phyloP scores from a whole-genome alignment of 2,113 vertebrate genomes.

The Cyphomyrus discorhynchus region DNA sequence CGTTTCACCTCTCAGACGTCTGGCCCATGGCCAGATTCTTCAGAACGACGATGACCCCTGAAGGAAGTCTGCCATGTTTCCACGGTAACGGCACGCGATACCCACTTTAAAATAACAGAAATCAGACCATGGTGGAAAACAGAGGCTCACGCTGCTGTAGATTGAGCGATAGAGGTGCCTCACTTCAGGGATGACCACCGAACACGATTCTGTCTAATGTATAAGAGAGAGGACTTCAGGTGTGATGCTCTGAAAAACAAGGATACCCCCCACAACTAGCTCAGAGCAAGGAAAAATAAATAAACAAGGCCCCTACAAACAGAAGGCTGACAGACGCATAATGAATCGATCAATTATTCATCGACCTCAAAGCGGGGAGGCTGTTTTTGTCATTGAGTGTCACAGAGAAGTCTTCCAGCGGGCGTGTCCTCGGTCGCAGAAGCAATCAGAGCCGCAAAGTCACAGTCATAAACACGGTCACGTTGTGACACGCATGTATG shows the following conservation, averaged over 20 bases:
- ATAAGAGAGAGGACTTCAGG: not conserved
- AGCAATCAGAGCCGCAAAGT: constrained; percentile 9
- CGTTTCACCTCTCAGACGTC: constrained; percentile 60
- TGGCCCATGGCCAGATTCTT: constrained; percentile 45
- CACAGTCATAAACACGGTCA: constrained; percentile 27
- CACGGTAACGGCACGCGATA: not conserved
- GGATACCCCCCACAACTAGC: not conserved
- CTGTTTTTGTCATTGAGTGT: not conserved
- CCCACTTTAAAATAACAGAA: not conserved
- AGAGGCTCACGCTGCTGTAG: not conserved
- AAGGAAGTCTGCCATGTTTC: not conserved
- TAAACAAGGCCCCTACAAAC: not conserved
- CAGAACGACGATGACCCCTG: constrained; percentile 22
- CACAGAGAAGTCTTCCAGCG: not conserved
- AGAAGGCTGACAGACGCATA: not conserved
- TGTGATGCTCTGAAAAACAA: not conserved
- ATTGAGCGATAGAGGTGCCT: not conserved
- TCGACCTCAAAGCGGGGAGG: not conserved
- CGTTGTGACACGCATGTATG: constrained; percentile 27
- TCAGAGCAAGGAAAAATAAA: not conserved
- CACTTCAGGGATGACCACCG: not conserved
- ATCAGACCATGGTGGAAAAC: not conserved
- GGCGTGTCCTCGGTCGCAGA: constrained; percentile 24
- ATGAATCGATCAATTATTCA: constrained; percentile 10
- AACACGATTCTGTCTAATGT: not conserved